Conservation (phyloP, 2,797 vertebrate genomes). For the Clarias platycephalus region DNA sequence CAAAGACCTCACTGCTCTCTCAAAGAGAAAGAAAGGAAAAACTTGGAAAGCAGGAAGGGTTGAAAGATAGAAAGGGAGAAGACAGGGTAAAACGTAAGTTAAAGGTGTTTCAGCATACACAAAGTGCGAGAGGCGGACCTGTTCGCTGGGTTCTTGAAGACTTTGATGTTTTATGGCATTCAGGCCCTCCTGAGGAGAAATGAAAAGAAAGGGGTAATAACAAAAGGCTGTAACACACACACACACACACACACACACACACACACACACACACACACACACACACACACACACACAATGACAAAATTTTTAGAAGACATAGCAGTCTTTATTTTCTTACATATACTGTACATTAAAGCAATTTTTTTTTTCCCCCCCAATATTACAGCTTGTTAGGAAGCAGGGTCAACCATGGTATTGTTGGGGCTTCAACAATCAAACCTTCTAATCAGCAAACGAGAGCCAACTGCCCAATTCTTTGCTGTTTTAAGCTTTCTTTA, state of each 20-base stretch:
- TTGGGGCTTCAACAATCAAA: too few relatives aligned
- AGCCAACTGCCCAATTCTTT: too few relatives aligned
- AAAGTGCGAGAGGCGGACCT: slow-evolving; percentile 62
- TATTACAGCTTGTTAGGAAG: too few relatives aligned
- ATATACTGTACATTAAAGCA: too few relatives aligned
- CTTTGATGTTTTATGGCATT: slow-evolving; percentile 62
- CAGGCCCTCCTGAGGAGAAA: slow-evolving; percentile 52
- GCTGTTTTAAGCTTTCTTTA: too few relatives aligned
- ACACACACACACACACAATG: too few relatives aligned
- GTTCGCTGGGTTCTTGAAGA: slow-evolving; percentile 64
- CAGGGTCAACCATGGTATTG: too few relatives aligned
- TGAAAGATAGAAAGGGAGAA: slow-evolving; percentile 62
- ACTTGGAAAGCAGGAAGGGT: slow-evolving; percentile 39
- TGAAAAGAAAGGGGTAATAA: slow-evolving; percentile 32
- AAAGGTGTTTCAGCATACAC: slow-evolving; percentile 18
- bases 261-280: background rate
- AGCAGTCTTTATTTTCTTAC: too few relatives aligned
- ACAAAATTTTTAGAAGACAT: too few relatives aligned
- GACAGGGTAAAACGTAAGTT: slow-evolving; percentile 53
- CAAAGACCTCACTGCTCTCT: slow-evolving; percentile 69
- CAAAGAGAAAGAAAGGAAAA: slow-evolving; percentile 65
- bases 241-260: slow-evolving; percentile 21
- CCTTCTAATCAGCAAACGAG: too few relatives aligned
- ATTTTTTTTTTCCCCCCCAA: too few relatives aligned
- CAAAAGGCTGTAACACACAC: slow-evolving; percentile 41